A percentile compares a stretch with the other conserved stretches of the same genome.
Evolutionary conservation across 64 coral and sea anemone genomes (phyloP).

Genomic region (Montipora cactus): DNA sequence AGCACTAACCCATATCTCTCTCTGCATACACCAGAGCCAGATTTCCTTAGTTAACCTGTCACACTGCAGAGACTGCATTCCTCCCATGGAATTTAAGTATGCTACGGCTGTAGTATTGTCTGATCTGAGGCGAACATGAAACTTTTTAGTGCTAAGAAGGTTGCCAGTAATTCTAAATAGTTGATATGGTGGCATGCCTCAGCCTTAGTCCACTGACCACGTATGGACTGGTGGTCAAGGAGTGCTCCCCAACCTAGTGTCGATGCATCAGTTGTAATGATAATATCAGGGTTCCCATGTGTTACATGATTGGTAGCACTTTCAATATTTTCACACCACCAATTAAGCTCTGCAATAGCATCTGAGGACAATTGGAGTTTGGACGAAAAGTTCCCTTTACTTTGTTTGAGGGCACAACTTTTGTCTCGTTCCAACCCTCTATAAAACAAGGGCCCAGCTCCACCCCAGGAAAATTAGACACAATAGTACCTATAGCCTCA

Average conservation of each 20-base stretch:
- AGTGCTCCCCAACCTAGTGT: constrained; percentile 14
- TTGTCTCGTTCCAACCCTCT: constrained; percentile 1
- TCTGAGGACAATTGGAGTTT: background rate
- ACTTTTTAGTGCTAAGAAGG: constrained; percentile 51
- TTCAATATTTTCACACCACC: constrained; percentile 36
- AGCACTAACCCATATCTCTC: background rate
- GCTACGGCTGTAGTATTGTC: no score
- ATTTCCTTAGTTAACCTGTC: no score
- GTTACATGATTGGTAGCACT: constrained; percentile 15
- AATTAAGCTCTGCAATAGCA: background rate
- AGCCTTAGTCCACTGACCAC: constrained; percentile 48
- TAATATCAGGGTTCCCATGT: constrained; percentile 3
- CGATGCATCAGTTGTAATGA: constrained; percentile 39
- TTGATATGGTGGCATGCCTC: constrained; percentile 51
- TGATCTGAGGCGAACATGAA: background rate
- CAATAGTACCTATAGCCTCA: background rate
- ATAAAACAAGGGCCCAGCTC: constrained; percentile 20
- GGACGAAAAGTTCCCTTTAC: constrained; percentile 22
- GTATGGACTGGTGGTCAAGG: background rate
- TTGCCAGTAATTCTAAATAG: constrained; percentile 36
- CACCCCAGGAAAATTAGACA: constrained; percentile 47
- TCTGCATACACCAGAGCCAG: no score
- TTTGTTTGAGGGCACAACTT: background rate
- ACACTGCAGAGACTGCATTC: no score
- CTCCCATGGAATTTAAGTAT: no score